Base-by-base conservation (phyloP, 2,888 invertebrate species). In the Frankliniella intonsa region DNA sequence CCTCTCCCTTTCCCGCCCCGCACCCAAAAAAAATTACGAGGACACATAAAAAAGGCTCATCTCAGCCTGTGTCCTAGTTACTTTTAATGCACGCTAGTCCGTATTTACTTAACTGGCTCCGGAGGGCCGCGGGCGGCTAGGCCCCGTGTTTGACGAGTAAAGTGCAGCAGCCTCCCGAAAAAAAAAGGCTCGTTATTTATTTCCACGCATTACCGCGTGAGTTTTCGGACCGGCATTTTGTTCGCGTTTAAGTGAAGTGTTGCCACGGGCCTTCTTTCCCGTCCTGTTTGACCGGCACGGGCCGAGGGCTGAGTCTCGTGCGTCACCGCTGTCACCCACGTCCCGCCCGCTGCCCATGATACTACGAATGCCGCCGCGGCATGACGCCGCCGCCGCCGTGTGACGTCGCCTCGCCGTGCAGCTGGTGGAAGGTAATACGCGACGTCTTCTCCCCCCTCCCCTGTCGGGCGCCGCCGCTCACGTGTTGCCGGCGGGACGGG, bases 71-170 rank as follows among this genome's bases (percentile, higher is more conserved):
- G 69, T 25, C 10, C 25, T 25, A 76, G 69, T 25, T 76, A 76
- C 69, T 76, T 76, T 76, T 25, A 76, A 76, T 76, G 69, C 25
- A 25, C 69, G 69, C 25, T 12, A 25, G n/a, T 14, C 62, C 69
- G 69, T 76, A 76, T 76, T 76, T 76, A 76, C 69, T 76, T 76
- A 62, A 62, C 11, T 7, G 62, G 62, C 62, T 62, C 62, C 62
- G 11, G 11, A 14, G 62, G 19, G 62, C 0, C 14, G 55, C 62
- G 69, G 12, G 25, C 12, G 69, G 69, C 22, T 25, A 25, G 22
- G 69, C 22, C 3, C 25, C 69, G 69, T 76, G 69, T 76, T 76
- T 76, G 69, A 76, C 12, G 25, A 76, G 25, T 9, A 17, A 8
- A 62, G 62, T 62, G n/a, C 62, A 17, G 62, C 14, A 38, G 38